Percentiles rank a stretch among this genome's conserved stretches.
These are phyloP conservation scores for Hermaeophaga mercurialis DNA, from an alignment of 2,888 invertebrate species.

Conservation along the genomic window DNA sequence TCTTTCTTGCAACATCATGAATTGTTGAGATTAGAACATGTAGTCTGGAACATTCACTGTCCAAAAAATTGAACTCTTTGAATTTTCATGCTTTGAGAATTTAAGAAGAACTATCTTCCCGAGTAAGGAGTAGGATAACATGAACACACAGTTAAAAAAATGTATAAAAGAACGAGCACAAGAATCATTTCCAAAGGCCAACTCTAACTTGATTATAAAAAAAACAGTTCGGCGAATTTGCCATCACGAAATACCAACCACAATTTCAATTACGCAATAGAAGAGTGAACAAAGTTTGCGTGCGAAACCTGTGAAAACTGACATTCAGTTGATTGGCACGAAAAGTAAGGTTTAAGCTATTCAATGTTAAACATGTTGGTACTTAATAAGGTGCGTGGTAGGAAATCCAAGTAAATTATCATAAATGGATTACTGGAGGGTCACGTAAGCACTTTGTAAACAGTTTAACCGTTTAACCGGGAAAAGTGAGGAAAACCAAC, in stretches of 20 bases:
- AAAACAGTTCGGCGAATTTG: slow-evolving; percentile 2
- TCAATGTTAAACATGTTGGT: slow-evolving; percentile 12
- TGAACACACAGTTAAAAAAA: no score
- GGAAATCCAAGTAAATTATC: slow-evolving; percentile 15
- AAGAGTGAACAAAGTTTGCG: slow-evolving; percentile 24
- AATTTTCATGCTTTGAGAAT: no score
- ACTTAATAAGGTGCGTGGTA: slow-evolving; percentile 19
- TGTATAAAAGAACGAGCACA: no score
- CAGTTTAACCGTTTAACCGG: slow-evolving; percentile 6
- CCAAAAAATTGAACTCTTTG: no score
- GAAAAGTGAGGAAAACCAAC: no score
- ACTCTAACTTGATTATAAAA: neutral
- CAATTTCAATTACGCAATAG: slow-evolving; percentile 28
- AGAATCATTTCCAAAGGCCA: neutral
- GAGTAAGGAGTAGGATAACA: no score
- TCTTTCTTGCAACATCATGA: no score
- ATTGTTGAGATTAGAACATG: no score
- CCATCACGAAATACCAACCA: slow-evolving; percentile 19
- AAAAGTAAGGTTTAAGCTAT: slow-evolving; percentile 3
- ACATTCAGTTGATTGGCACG: slow-evolving; percentile 20
- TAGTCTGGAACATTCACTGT: no score
- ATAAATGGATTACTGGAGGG: slow-evolving; percentile 16
- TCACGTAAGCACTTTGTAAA: slow-evolving; percentile 26
- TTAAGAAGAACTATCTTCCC: no score
- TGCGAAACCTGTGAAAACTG: slow-evolving; percentile 22